Evolutionary conservation across 2,888 invertebrate genomes (phyloP), one percentile per base, ranked within the genome.

Genomic region (Chesias legatella): DNA sequence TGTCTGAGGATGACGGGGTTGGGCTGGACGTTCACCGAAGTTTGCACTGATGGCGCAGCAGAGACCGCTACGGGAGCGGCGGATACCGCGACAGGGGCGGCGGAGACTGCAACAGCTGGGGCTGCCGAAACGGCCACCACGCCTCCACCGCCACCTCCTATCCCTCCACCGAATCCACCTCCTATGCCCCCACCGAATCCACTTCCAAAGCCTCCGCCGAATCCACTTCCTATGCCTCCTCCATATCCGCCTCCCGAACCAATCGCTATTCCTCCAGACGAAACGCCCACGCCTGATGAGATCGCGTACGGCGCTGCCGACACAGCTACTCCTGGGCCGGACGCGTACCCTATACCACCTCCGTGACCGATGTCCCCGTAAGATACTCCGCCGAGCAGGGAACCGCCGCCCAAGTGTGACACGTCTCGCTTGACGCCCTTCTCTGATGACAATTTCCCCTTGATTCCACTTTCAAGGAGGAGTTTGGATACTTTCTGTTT

Each of bases 1-100:
- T 86, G 85, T 3, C 86, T 69, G 1, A 86, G 59, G 17, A 86
- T 77, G 7, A 86, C 84, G 3, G 86, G 88, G 53, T 86, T 86
- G 0, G 86, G 86, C 48, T 78, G 75, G 1, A 86, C 57, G 9
- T 79, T 64, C 5, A 84, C 78, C 6, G 85, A 77, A 4, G 82
- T 81, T 51, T 81, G 81, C 6, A 81, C 80, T 17, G 72, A 63
- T 7, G 67, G 59, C 1, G 65, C 57, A n/a, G n/a, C n/a, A 0
- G 65, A 69, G 2, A 63, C 27, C 0, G 41, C 48, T 7, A 53
- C 41, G 1, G 68, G 60, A 1, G 48, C 61, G 1, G 62, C 53
- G 1, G 58, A 51, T 1, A 53, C 50, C 0, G 51, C 49, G 3
- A 51, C 36, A 0, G 53, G 63, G 0, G 51, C 61, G 0, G 63